These are phyloP conservation scores for Dilophus febrilis DNA, from an alignment of 2,888 invertebrate genomes.

Conservation along the genomic window DNA sequence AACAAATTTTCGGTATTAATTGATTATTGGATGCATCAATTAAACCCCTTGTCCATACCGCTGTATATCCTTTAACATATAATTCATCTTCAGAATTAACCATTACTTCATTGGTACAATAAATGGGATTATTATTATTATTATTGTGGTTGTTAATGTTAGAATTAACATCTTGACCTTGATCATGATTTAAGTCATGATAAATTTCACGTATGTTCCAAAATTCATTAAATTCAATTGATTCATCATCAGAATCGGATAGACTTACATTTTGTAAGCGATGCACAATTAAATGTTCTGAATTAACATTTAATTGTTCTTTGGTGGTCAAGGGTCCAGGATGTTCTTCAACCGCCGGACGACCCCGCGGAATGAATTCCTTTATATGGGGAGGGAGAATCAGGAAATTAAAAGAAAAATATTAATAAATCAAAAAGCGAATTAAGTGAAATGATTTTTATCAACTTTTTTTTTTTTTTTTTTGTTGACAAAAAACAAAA, in stretches of 20 bases:
- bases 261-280: constrained; percentile 63
- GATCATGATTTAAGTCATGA: constrained; percentile 27
- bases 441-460: too few species aligned
- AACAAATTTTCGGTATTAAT: constrained; percentile 34
- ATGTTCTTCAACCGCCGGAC: constrained; percentile 59
- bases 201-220: constrained; percentile 41
- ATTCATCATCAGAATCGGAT: constrained; percentile 34
- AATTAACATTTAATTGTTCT: constrained; percentile 27
- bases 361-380: constrained; percentile 81
- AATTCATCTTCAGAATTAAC: constrained; percentile 64
- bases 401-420: not conserved
- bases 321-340: constrained; percentile 47
- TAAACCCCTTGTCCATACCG: constrained; percentile 58
- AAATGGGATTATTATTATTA: constrained; percentile 9
- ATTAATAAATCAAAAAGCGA: not conserved
- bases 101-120: constrained; percentile 23
- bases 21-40: constrained; percentile 13
- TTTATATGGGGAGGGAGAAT: constrained; percentile 18
- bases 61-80: constrained; percentile 69
- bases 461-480: too few species aligned
- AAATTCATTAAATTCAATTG: constrained; percentile 28
- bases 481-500: too few species aligned
- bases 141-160: too few species aligned
- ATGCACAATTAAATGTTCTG: constrained; percentile 49
- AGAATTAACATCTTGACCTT: constrained; percentile 3